Conservation (phyloP, 2,888 invertebrate genomes). For the Neocrepidodera transversa region DNA sequence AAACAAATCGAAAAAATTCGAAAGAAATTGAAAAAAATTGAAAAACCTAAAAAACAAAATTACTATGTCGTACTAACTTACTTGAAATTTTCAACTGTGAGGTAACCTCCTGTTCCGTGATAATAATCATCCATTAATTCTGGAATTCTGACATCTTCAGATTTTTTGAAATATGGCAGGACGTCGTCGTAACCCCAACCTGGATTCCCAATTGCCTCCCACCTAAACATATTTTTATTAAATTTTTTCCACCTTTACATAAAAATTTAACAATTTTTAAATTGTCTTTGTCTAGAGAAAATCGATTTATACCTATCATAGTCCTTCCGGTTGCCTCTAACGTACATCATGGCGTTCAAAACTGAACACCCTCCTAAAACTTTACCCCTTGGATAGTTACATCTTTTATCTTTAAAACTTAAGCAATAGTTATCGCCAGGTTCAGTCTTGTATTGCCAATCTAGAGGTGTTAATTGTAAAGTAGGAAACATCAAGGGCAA, state of each 20-base stretch:
- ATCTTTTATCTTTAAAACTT: conserved; percentile 69
- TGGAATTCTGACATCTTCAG: conserved; percentile 78
- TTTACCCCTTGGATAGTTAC: conserved; percentile 82
- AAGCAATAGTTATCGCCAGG: conserved; percentile 73
- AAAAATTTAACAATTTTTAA: no score
- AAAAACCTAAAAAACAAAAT: no score
- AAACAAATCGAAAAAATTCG: no score
- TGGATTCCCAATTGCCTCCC: conserved; percentile 75
- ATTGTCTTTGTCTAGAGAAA: no score
- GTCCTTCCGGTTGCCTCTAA: conserved; percentile 82
- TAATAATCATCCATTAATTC: conserved; percentile 67
- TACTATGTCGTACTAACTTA: no score
- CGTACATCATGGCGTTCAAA: conserved; percentile 89
- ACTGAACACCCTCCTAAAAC: conserved; percentile 83
- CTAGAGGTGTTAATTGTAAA: conserved; percentile 75
- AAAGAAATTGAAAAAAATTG: background rate
- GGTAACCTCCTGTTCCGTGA: conserved; percentile 75
- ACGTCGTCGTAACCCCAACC: conserved; percentile 84
- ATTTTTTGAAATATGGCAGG: conserved; percentile 79
- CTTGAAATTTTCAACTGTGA: conserved; percentile 76
- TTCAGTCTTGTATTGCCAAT: conserved; percentile 83
- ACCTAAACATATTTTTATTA: conserved; percentile 55
- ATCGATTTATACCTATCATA: conserved; percentile 79
- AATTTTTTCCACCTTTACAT: no score
- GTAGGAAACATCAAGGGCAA: conserved; percentile 75